phyloP scores from a whole-genome alignment of 2,888 invertebrate species.

The Mylabris sibirica region DNA sequence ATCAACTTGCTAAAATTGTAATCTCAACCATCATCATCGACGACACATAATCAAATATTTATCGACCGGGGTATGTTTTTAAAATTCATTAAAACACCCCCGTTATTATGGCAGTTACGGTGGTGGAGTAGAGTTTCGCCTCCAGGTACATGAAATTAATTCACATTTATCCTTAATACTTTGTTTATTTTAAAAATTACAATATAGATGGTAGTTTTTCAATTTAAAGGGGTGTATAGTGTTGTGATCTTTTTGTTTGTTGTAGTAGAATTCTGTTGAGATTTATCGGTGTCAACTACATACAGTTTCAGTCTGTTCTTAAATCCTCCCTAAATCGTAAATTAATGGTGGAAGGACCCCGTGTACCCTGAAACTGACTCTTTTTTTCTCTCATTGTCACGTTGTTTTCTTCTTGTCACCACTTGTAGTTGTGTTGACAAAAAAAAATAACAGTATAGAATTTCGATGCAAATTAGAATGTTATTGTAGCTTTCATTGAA shows the following conservation, averaged over 20 bases:
- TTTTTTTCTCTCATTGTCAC: background rate
- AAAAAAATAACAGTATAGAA: background rate
- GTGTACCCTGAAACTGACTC: background rate
- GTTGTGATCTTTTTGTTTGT: background rate
- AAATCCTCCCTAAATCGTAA: slow-evolving; percentile 25
- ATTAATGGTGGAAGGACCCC: slow-evolving; percentile 7
- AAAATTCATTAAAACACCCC: background rate
- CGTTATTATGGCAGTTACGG: background rate
- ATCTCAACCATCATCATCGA: too few species aligned
- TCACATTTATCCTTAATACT: too few species aligned
- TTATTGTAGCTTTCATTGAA: background rate
- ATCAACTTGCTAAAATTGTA: too few species aligned
- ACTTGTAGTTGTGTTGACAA: background rate
- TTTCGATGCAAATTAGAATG: background rate
- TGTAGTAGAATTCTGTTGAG: background rate
- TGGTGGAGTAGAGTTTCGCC: too few species aligned
- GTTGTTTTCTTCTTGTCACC: background rate
- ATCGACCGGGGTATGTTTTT: too few species aligned
- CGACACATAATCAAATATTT: too few species aligned
- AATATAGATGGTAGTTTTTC: background rate
- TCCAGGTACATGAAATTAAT: too few species aligned
- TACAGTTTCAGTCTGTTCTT: slow-evolving; percentile 12
- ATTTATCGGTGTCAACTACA: slow-evolving; percentile 24
- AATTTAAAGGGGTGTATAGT: background rate
- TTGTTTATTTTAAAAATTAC: too few species aligned